These are phyloP conservation scores for Oreochromis niloticus DNA, from an alignment of 2,113 vertebrate genomes.

Conservation along the genomic window DNA sequence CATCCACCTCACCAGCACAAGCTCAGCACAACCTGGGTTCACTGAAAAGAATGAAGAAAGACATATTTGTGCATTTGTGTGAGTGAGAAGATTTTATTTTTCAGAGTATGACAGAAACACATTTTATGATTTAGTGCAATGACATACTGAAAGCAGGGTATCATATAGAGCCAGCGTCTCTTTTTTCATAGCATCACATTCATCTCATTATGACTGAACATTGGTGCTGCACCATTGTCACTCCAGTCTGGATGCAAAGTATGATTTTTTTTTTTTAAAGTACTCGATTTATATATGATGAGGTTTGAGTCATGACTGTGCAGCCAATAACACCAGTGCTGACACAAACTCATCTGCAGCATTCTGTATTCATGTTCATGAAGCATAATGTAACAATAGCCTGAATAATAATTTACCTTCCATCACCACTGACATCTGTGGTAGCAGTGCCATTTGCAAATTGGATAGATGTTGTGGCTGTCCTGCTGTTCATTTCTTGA, in stretches of 20 bases:
- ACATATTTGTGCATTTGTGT: not conserved
- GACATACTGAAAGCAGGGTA: not conserved
- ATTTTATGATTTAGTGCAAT: not conserved
- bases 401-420: constrained; percentile 30
- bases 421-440: constrained; percentile 48
- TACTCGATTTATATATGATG: not conserved
- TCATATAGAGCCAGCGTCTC: not conserved
- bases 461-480: not conserved
- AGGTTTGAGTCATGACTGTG: not conserved
- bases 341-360: not conserved
- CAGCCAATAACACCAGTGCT: not conserved
- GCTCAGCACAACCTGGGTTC: constrained; percentile 24
- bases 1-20: not conserved
- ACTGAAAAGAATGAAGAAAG: not conserved
- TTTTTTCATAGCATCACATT: not conserved
- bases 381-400: not conserved
- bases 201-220: not conserved
- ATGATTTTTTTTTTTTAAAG: not conserved
- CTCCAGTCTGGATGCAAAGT: not conserved
- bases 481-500: constrained; percentile 44
- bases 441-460: constrained; percentile 29
- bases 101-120: not conserved
- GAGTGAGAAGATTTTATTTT: not conserved
- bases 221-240: not conserved
- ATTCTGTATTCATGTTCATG: not conserved